A percentile compares a stretch with the other conserved stretches of the same genome.
Conservation (phyloP, 2,113 vertebrate genomes). For the Cyanoderma ruficeps region DNA sequence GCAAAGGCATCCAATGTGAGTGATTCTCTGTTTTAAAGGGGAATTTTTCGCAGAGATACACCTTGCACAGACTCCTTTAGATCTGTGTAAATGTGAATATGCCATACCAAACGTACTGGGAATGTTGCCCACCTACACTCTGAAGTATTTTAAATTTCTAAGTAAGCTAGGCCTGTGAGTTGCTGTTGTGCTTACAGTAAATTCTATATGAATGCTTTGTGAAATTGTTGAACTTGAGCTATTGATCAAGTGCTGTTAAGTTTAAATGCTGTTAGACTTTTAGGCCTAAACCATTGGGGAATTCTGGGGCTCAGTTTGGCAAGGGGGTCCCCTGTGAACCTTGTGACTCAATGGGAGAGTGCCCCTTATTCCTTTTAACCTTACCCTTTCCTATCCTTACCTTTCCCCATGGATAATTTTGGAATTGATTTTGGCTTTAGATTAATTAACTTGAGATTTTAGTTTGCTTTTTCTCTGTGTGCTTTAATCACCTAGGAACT, state of each 20-base stretch:
- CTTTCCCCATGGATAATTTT: not conserved
- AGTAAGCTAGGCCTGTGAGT: not conserved
- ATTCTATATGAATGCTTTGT: not conserved
- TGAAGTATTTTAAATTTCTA: not conserved
- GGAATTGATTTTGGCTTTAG: not conserved
- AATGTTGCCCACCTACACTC: not conserved
- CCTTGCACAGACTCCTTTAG: not conserved
- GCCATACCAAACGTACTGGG: too few relatives aligned
- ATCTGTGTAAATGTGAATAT: not conserved
- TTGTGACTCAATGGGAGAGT: not conserved
- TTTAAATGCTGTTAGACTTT: not conserved
- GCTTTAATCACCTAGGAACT: not conserved
- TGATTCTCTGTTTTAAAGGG: fast-evolving
- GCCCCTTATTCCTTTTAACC: not conserved
- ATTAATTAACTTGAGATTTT: not conserved
- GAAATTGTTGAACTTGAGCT: not conserved
- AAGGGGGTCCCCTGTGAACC: not conserved
- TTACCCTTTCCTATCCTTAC: not conserved
- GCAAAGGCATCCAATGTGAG: not conserved
- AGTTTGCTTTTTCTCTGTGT: not conserved
- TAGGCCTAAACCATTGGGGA: not conserved
- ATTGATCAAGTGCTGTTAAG: not conserved
- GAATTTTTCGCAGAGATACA: not conserved
- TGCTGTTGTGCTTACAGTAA: not conserved
- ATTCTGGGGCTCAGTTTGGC: not conserved